phyloP scores from a whole-genome alignment of 2,113 vertebrate genomes.

The Cyprinodon tularosa region DNA sequence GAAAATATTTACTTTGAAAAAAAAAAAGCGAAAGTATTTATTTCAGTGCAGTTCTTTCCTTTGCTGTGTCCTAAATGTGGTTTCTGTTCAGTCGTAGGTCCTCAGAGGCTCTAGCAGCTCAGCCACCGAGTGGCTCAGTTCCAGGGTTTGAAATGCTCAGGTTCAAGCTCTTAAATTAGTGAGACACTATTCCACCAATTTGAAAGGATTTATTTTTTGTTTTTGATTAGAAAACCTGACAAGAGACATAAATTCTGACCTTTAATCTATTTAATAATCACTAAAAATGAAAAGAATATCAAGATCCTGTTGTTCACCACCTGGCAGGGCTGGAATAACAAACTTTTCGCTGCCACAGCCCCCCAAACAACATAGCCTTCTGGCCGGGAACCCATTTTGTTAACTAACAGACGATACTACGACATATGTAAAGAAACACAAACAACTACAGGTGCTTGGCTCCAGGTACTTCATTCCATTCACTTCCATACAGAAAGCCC shows the following conservation, averaged over 20 bases:
- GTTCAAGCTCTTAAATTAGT: constrained; percentile 32
- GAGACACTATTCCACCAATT: constrained; percentile 12
- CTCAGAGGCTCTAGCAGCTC: constrained; percentile 48
- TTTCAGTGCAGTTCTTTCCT: constrained; percentile 68
- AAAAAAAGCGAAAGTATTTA: constrained; percentile 73
- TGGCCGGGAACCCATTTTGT: too few species aligned
- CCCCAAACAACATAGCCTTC: too few species aligned
- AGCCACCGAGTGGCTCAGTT: constrained; percentile 37
- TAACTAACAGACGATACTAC: too few species aligned
- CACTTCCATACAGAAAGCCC: too few species aligned
- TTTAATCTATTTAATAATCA: neutral
- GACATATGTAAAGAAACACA: too few species aligned
- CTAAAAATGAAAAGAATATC: neutral
- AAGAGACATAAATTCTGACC: neutral
- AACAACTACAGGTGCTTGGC: too few species aligned
- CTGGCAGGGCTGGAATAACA: too few species aligned
- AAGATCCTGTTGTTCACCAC: neutral
- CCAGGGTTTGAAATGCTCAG: constrained; percentile 38
- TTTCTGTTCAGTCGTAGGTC: constrained; percentile 65
- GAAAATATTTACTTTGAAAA: constrained; percentile 79
- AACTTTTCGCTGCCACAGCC: too few species aligned
- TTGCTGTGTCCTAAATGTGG: constrained; percentile 70
- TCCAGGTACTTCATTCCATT: too few species aligned
- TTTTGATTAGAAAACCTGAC: neutral
- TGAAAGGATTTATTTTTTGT: too few species aligned